phyloP scores from a whole-genome alignment of 2,113 vertebrate species.

The Lipotes vexillifer region DNA sequence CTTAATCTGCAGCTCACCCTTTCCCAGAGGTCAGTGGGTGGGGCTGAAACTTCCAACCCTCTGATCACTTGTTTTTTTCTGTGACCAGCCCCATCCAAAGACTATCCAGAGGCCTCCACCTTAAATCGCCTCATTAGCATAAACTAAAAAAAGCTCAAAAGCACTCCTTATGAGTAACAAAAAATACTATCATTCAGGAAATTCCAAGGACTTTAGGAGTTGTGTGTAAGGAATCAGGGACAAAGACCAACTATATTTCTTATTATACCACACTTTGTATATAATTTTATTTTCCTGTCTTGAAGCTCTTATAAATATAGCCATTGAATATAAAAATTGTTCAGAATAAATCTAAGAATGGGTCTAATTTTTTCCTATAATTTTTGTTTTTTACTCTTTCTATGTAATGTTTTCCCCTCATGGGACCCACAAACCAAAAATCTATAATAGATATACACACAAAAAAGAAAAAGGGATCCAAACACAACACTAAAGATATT shows the following conservation, averaged over 20 bases:
- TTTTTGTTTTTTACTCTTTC: not conserved
- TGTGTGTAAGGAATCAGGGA: not conserved
- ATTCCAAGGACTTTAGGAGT: not conserved
- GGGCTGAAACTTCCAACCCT: not conserved
- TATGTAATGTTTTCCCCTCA: not conserved
- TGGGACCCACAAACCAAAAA: accelerated
- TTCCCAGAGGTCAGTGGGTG: not conserved
- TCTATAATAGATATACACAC: not conserved
- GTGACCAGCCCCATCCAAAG: not conserved
- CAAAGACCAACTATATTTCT: not conserved
- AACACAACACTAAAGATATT: not conserved
- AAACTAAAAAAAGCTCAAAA: not conserved
- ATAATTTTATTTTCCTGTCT: not conserved
- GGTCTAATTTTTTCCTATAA: not conserved
- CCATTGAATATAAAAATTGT: not conserved
- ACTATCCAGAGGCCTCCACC: not conserved
- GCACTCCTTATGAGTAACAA: not conserved
- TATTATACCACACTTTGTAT: not conserved
- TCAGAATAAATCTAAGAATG: not conserved
- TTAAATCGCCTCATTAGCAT: not conserved
- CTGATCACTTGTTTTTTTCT: not conserved
- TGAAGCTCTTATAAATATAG: not conserved
- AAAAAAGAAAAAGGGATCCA: not conserved
- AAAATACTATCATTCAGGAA: not conserved
- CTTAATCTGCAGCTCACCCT: not conserved